A percentile compares a stretch with the other conserved stretches of the same genome.
These are phyloP conservation scores for Saccostrea echinata DNA, from an alignment of 1,140 invertebrate genomes.

Conservation along the genomic window DNA sequence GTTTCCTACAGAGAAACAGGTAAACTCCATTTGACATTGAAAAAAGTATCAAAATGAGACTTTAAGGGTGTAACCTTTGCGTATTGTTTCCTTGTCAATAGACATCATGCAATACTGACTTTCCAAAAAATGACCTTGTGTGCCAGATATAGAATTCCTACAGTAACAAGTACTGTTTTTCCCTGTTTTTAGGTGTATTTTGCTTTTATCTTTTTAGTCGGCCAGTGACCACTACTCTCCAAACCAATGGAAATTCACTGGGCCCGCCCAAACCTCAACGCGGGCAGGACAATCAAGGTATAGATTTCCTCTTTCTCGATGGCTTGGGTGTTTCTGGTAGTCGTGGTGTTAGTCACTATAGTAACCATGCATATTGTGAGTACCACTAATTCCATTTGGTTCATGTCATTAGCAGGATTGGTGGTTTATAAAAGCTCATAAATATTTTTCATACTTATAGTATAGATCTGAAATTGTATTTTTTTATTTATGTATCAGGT, in stretches of 20 bases:
- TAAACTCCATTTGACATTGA: not conserved
- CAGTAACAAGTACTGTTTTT: not conserved
- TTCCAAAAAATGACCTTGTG: not conserved
- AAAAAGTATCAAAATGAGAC: not conserved
- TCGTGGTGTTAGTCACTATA: slow-evolving; percentile 27
- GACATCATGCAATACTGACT: not conserved
- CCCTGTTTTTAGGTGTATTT: not conserved
- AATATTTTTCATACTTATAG: not conserved
- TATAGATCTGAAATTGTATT: too few species aligned
- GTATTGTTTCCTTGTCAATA: not conserved
- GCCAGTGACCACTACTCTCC: slow-evolving; percentile 45
- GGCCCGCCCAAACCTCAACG: slow-evolving; percentile 60
- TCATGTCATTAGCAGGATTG: slow-evolving; percentile 37
- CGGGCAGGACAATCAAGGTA: slow-evolving; percentile 69
- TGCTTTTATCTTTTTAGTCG: slow-evolving; percentile 1
- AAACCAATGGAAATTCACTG: slow-evolving; percentile 60
- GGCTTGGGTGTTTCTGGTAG: slow-evolving; percentile 15
- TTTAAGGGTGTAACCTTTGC: not conserved
- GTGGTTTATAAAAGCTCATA: slow-evolving; percentile 1
- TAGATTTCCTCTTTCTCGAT: slow-evolving; percentile 26
- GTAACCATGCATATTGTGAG: slow-evolving; percentile 36
- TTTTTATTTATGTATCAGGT: too few species aligned
- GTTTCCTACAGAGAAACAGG: not conserved
- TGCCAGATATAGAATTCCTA: not conserved
- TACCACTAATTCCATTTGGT: slow-evolving; percentile 5